phyloP scores from a whole-genome alignment of 2,888 invertebrate species.

The Colostygia pectinataria region DNA sequence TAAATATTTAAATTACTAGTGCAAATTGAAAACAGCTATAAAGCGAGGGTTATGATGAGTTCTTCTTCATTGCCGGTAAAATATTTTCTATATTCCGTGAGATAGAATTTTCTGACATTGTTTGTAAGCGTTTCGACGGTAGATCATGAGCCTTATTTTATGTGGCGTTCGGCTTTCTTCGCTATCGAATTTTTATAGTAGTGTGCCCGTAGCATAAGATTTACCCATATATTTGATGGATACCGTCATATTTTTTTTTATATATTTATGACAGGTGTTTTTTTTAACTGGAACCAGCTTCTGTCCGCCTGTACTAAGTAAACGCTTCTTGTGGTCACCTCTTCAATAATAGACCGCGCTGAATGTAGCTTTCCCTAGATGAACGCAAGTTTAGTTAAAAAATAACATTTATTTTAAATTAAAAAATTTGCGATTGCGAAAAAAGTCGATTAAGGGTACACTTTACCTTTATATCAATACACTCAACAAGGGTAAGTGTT shows the following conservation, averaged over 20 bases:
- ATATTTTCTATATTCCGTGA: constrained; percentile 75
- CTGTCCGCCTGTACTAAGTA: too few species aligned
- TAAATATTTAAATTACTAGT: too few species aligned
- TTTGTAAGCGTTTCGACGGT: constrained; percentile 27
- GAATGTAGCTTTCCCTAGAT: too few species aligned
- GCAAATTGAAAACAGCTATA: too few species aligned
- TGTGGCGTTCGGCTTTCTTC: constrained; percentile 12
- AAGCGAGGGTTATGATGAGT: too few species aligned
- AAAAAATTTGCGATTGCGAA: too few species aligned
- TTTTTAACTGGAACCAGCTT: too few species aligned
- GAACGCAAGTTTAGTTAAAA: too few species aligned
- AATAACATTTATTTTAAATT: too few species aligned
- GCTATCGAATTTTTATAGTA: constrained; percentile 15
- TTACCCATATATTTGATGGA: constrained; percentile 4
- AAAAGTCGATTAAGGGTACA: neutral
- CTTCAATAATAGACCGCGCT: too few species aligned
- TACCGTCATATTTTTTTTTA: neutral
- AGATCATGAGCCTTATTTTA: constrained; percentile 18
- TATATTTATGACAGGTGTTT: too few species aligned
- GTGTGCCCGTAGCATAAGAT: constrained; percentile 6
- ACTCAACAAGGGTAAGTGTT: constrained; percentile 67
- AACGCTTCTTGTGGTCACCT: too few species aligned
- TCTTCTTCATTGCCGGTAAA: constrained; percentile 78
- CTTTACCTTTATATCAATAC: constrained; percentile 51
- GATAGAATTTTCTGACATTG: constrained; percentile 56